Conservation (phyloP, 2,888 invertebrate species). For the Diogma glabrata region DNA sequence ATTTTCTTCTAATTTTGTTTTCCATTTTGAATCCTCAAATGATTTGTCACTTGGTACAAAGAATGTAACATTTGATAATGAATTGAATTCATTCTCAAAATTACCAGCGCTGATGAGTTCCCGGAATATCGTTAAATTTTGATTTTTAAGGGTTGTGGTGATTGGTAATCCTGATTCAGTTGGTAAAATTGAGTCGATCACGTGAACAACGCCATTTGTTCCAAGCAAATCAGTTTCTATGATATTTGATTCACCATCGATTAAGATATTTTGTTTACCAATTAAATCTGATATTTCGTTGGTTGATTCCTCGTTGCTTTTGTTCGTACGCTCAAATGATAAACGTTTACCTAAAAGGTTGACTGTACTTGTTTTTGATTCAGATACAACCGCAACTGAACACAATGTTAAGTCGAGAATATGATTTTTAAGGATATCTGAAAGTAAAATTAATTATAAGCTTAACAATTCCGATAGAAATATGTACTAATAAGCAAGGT, state of each 20-base stretch:
- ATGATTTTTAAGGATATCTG: constrained; percentile 55
- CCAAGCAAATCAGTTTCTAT: constrained; percentile 49
- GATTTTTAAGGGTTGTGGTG: constrained; percentile 40
- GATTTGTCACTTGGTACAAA: constrained; percentile 55
- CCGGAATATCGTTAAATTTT: constrained; percentile 49
- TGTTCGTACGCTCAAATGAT: constrained; percentile 28
- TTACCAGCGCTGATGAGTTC: constrained; percentile 42
- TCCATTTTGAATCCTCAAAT: constrained; percentile 38
- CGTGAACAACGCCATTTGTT: constrained; percentile 61
- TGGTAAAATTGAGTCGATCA: constrained; percentile 52
- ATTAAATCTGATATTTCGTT: constrained; percentile 38
- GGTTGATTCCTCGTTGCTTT: constrained; percentile 40
- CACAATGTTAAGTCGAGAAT: constrained; percentile 55
- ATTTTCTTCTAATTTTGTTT: constrained; percentile 29
- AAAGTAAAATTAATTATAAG: constrained; percentile 16
- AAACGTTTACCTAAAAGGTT: constrained; percentile 34
- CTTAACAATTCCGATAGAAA: no score
- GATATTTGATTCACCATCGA: constrained; percentile 47
- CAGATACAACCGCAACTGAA: constrained; percentile 45
- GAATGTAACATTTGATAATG: constrained; percentile 46
- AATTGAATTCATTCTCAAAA: constrained; percentile 43
- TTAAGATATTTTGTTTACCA: constrained; percentile 41
- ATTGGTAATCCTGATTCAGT: constrained; percentile 43
- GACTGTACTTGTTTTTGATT: constrained; percentile 32
- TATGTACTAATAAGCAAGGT: no score